phyloP scores from a whole-genome alignment of 2,113 vertebrate species.

The Pachycephala philippinensis region DNA sequence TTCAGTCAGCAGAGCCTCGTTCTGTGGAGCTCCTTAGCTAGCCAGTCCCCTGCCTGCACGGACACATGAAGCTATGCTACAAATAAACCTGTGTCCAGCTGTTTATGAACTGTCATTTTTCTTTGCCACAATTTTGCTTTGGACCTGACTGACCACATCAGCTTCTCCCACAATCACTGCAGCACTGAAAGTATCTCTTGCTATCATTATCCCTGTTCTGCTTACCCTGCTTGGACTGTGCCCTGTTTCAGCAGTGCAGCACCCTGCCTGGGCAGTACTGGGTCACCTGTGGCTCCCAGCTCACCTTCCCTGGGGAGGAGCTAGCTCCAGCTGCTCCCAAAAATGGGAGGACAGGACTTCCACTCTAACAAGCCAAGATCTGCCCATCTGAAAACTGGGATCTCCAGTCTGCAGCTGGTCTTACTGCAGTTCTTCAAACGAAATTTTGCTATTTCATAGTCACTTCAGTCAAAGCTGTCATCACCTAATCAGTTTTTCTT shows the following conservation, averaged over 20 bases:
- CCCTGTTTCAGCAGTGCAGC: neutral
- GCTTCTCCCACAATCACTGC: neutral
- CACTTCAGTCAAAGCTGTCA: neutral
- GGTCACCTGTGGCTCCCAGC: neutral
- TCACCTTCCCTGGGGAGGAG: neutral
- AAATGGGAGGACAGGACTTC: neutral
- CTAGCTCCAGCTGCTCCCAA: neutral
- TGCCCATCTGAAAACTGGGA: neutral
- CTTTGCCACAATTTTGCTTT: neutral
- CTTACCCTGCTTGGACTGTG: neutral
- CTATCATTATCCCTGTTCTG: neutral
- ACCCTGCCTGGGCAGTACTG: neutral
- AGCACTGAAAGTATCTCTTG: neutral
- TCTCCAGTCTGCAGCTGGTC: neutral
- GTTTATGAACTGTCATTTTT: neutral
- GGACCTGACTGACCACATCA: neutral
- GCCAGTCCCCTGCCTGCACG: neutral
- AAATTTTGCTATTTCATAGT: neutral
- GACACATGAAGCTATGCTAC: accelerated
- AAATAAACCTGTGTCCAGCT: neutral
- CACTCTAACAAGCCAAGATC: neutral
- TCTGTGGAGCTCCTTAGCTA: neutral
- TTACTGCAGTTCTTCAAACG: neutral
- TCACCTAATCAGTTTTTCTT: neutral
- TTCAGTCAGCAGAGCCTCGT: neutral